phyloP scores from a whole-genome alignment of 2,797 vertebrate species.

The Danio aesculapii region DNA sequence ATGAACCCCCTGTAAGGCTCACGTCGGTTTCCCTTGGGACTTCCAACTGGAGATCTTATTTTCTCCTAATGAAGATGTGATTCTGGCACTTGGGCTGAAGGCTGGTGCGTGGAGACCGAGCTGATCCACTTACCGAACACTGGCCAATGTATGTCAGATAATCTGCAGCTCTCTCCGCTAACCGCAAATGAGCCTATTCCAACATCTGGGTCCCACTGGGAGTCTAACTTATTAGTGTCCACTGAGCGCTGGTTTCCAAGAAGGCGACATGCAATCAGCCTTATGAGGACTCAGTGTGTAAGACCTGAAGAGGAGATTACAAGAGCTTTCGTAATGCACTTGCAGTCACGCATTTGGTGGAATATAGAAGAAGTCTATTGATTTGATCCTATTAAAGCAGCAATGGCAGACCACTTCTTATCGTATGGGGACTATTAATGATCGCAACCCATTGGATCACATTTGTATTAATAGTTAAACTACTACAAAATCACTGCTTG shows the following conservation, averaged over 20 bases:
- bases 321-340: background rate
- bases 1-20: constrained; percentile 41
- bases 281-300: constrained; percentile 36
- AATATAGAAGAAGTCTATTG: background rate
- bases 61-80: constrained; percentile 56
- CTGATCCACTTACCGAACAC: constrained; percentile 14
- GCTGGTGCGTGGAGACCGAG: constrained; percentile 29
- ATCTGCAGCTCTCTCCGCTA: constrained; percentile 37
- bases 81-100: constrained; percentile 32
- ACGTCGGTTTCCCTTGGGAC: constrained; percentile 10
- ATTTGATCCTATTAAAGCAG: background rate
- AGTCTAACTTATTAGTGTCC: constrained; percentile 50
- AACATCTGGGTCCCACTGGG: constrained; percentile 41
- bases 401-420: too few species aligned
- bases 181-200: constrained; percentile 49
- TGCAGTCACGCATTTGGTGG: background rate
- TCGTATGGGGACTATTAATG: too few species aligned
- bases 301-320: background rate
- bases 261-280: constrained; percentile 44
- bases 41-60: constrained; percentile 41
- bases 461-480: too few species aligned
- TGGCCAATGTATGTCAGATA: constrained; percentile 40
- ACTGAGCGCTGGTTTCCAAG: constrained; percentile 39
- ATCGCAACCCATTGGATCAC: too few species aligned
- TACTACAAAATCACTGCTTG: too few species aligned